Percentiles rank a stretch among this genome's conserved stretches.
Conservation (phyloP, 2,113 vertebrate genomes). For the Phoenicopterus ruber region DNA sequence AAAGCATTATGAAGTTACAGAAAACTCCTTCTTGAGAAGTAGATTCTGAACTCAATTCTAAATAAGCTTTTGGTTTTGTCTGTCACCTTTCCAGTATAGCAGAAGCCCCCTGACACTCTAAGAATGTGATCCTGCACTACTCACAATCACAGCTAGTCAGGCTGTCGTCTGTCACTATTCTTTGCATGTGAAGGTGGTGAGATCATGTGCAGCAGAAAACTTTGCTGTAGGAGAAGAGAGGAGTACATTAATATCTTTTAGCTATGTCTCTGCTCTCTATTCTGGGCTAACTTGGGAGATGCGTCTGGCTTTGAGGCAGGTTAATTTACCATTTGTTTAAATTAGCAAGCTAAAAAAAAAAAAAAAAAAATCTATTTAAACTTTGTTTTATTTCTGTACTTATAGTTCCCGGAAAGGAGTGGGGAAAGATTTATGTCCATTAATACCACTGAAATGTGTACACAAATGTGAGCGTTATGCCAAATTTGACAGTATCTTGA, state of each 20-base stretch:
- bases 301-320: background rate
- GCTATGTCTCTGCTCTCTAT: background rate
- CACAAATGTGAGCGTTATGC: background rate
- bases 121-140: background rate
- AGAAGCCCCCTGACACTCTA: background rate
- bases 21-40: background rate
- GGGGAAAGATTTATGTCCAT: background rate
- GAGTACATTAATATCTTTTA: background rate
- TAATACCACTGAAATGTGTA: background rate
- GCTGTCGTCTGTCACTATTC: background rate
- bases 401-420: background rate
- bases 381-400: background rate
- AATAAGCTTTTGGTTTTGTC: background rate
- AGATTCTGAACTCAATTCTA: background rate
- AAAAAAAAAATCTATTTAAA: background rate
- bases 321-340: background rate
- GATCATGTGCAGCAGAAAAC: background rate
- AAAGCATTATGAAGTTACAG: background rate
- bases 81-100: background rate
- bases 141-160: background rate
- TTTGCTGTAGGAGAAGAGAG: background rate
- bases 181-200: background rate
- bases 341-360: background rate
- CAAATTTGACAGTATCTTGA: background rate
- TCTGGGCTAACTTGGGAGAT: background rate